A percentile compares a stretch with the other conserved stretches of the same genome.
phyloP scores from a whole-genome alignment of 2,888 invertebrate genomes.

The Callinectes sapidus region DNA sequence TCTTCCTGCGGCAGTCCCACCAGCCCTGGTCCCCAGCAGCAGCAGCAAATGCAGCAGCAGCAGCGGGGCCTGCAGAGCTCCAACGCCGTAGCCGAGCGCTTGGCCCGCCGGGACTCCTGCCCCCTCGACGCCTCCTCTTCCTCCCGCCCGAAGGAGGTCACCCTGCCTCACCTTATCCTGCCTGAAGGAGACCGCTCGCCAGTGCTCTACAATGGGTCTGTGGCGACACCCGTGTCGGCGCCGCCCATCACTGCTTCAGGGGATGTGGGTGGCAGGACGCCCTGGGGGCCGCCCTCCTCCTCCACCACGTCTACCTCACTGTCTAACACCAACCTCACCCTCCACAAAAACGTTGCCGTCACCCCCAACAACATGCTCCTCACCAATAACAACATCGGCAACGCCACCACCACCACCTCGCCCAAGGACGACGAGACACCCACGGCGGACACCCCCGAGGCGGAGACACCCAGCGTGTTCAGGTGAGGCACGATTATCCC shows the following conservation, averaged over 20 bases:
- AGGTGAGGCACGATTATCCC: constrained; percentile 53
- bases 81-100: constrained; percentile 55
- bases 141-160: background rate
- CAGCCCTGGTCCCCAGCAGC: constrained; percentile 43
- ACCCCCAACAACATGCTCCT: constrained; percentile 50
- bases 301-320: constrained; percentile 69
- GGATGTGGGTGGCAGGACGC: constrained; percentile 20
- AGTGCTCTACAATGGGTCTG: constrained; percentile 55
- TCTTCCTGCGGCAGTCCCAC: constrained; percentile 48
- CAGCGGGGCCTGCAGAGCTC: constrained; percentile 44
- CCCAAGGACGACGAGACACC: constrained; percentile 45
- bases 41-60: background rate
- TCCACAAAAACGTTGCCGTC: constrained; percentile 44
- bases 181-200: constrained; percentile 59
- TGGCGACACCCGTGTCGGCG: constrained; percentile 56
- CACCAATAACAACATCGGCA: constrained; percentile 51
- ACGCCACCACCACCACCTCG: constrained; percentile 49
- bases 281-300: constrained; percentile 65
- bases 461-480: constrained; percentile 59
- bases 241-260: constrained; percentile 33
- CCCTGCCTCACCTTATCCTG: constrained; percentile 53
- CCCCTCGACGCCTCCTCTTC: constrained; percentile 43
- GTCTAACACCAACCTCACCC: constrained; percentile 67
- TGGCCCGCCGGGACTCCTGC: constrained; percentile 59
- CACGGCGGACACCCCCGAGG: background rate